These are phyloP conservation scores for Cydia amplana DNA, from an alignment of 1,140 invertebrate genomes.

Conservation along the genomic window DNA sequence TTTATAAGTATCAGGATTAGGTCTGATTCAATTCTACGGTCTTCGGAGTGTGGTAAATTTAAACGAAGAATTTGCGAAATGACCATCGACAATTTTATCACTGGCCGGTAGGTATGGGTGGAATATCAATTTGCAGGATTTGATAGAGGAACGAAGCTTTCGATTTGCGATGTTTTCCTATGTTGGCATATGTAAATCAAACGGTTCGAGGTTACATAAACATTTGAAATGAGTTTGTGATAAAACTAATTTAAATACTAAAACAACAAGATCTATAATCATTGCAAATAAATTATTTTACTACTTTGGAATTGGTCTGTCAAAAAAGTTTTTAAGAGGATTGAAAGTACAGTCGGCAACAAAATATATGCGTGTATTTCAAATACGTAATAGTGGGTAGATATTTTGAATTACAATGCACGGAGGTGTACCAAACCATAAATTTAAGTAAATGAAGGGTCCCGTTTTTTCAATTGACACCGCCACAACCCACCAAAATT, in stretches of 20 bases:
- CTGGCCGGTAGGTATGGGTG: neutral
- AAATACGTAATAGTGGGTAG: too few species aligned
- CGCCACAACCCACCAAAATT: neutral
- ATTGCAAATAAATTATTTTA: neutral
- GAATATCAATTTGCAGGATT: slow-evolving; percentile 18
- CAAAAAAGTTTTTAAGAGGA: too few species aligned
- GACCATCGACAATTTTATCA: slow-evolving; percentile 26
- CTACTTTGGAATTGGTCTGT: too few species aligned
- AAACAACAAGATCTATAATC: neutral
- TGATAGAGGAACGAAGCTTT: slow-evolving; percentile 4
- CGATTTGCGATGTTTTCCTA: neutral
- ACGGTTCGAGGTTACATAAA: neutral
- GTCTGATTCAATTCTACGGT: slow-evolving; percentile 8
- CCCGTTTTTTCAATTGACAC: neutral
- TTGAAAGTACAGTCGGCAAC: too few species aligned
- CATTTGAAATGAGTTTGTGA: neutral
- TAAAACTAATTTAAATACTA: neutral
- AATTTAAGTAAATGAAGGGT: too few species aligned
- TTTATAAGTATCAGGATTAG: slow-evolving; percentile 22
- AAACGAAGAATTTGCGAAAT: slow-evolving; percentile 24
- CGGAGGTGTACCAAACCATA: too few species aligned
- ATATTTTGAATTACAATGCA: too few species aligned
- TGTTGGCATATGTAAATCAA: slow-evolving; percentile 15
- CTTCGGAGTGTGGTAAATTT: neutral
- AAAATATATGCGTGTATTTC: too few species aligned